These are phyloP conservation scores for Lithosia quadra DNA, from an alignment of 2,888 invertebrate genomes.

Conservation along the genomic window DNA sequence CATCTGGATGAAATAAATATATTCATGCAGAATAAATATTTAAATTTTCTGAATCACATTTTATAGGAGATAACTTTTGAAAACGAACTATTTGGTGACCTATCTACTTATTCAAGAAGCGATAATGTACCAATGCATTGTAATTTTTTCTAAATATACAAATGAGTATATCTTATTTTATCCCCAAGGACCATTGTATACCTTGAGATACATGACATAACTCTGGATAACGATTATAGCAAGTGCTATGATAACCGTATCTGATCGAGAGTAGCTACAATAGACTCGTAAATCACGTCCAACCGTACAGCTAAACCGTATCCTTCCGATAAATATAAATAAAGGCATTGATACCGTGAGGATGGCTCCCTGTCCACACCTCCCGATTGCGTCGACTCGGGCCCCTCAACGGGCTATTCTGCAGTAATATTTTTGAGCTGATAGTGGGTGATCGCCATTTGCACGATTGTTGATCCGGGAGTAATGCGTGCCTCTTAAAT, in stretches of 20 bases:
- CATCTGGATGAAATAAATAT: too few species aligned
- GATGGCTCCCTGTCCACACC: slow-evolving; percentile 44
- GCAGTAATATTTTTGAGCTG: slow-evolving; percentile 42
- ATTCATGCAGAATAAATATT: neutral
- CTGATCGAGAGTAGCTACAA: slow-evolving; percentile 30
- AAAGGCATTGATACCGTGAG: slow-evolving; percentile 46
- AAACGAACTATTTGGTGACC: too few species aligned
- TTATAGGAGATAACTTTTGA: too few species aligned
- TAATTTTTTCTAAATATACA: neutral
- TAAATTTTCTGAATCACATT: too few species aligned
- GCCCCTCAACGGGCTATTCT: slow-evolving; percentile 42
- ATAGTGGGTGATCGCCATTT: slow-evolving; percentile 39
- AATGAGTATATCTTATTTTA: too few species aligned
- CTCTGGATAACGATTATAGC: slow-evolving; percentile 11
- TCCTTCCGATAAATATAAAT: slow-evolving; percentile 54
- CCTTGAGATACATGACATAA: neutral
- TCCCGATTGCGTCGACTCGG: slow-evolving; percentile 19
- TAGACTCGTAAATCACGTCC: slow-evolving; percentile 45
- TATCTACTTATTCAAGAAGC: too few species aligned
- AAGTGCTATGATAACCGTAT: slow-evolving; percentile 32
- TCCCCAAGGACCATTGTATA: too few species aligned
- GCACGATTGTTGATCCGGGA: slow-evolving; percentile 39
- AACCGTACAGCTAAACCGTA: slow-evolving; percentile 36
- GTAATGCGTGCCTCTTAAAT: slow-evolving; percentile 27
- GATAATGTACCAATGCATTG: too few species aligned